Conservation (phyloP, 1,140 invertebrate genomes). For the Drosophila punjabiensis region DNA sequence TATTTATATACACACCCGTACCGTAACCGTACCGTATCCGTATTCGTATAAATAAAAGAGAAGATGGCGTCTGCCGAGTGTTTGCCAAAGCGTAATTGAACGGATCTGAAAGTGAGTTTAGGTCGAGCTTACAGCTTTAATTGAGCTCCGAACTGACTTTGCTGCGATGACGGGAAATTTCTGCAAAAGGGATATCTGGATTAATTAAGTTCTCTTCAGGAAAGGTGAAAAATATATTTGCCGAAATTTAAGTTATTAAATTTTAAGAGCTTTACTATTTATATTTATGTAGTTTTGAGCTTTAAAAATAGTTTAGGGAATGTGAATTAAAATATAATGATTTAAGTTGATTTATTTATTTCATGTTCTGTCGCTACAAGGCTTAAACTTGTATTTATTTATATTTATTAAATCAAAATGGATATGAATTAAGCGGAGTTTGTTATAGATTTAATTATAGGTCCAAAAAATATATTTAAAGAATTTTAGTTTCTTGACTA, state of each 20-base stretch:
- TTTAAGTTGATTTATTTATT: neutral
- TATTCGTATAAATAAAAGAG: constrained; percentile 44
- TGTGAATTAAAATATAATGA: neutral
- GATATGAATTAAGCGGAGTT: neutral
- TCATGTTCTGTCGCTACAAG: too few relatives aligned
- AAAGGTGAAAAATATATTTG: neutral
- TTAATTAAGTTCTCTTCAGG: neutral
- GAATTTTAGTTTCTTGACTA: too few relatives aligned
- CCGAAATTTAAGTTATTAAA: neutral
- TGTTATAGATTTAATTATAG: neutral
- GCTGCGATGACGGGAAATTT: constrained; percentile 4
- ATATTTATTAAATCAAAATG: too few relatives aligned
- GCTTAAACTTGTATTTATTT: too few relatives aligned
- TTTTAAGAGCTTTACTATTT: neutral
- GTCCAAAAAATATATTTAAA: too few relatives aligned
- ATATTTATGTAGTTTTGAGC: too few relatives aligned
- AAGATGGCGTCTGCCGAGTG: constrained; percentile 45
- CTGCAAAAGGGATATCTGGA: neutral
- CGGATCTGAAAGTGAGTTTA: constrained; percentile 45
- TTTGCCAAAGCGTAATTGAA: constrained; percentile 51
- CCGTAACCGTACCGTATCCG: neutral
- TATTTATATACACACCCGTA: constrained; percentile 37
- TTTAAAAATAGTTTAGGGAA: too few relatives aligned
- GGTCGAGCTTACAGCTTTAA: constrained; percentile 40
- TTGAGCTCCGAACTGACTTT: constrained; percentile 23